Base-by-base conservation (phyloP, 2,888 invertebrate genomes). In the Netelia melanura region DNA sequence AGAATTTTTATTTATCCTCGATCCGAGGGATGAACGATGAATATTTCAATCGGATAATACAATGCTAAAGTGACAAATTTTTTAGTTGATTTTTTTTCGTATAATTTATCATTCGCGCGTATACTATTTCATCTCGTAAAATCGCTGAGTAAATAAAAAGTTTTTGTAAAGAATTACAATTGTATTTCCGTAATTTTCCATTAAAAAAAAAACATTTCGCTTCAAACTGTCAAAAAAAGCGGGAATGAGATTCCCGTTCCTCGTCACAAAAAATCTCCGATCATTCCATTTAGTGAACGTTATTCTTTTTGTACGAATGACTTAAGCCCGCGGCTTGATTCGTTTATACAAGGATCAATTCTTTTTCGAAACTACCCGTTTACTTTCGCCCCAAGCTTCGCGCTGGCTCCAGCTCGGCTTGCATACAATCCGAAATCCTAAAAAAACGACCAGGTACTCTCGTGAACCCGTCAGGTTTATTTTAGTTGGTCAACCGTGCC, bases 401-500 rank as follows among this genome's bases (percentile, higher is more conserved):
- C 21, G 9, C 21, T 21, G 8, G 21, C n/a, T 21, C 58, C 48
- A 11, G 11, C 48, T 48, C 61, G 58, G 23, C 61, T 70, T 68
- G 48, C 62, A 25, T 68, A 72, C 38, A 52, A 48, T 68, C 25
- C 52, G 8, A 14, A 71, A 58, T 52, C 65, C 65, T 84, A 76
- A 84, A 80, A 84, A 84, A 84, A 80, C 79, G 54, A 67, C 2
- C n/a, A 21, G 43, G 67, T 44, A 48, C 43, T 52, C 25, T 56
- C 17, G 23, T 23, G 58, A 6, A 5, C 30, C 70, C 23, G 52
- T 70, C 71, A 67, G 61, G 52, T 84, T 76, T 84, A 79, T 76
- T 76, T 76, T 80, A 71, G 52, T 71, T 71, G 80, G 84, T 75
- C 76, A 80, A 80, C 44, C 74, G 75, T 80, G 83, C 61, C 25